These are phyloP conservation scores for Lepidurus arcticus DNA, from an alignment of 1,140 invertebrate genomes.

Conservation along the genomic window DNA sequence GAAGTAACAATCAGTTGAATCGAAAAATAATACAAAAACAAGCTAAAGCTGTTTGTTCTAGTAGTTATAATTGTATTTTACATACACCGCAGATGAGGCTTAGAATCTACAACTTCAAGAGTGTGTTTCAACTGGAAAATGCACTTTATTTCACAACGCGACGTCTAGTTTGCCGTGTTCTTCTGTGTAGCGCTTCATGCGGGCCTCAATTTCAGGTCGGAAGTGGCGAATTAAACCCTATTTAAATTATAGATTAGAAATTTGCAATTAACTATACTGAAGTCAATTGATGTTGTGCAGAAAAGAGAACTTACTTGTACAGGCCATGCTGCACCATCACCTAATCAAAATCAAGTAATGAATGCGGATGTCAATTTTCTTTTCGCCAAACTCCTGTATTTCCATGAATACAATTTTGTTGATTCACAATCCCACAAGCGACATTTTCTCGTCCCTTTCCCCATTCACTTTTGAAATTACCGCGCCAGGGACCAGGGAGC, in stretches of 20 bases:
- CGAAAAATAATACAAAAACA: neutral
- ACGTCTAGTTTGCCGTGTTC: constrained; percentile 33
- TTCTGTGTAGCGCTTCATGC: constrained; percentile 53
- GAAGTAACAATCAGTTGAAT: neutral
- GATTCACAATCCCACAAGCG: neutral
- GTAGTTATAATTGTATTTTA: constrained; percentile 13
- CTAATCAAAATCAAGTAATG: constrained; percentile 43
- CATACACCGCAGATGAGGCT: neutral
- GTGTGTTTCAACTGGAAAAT: neutral
- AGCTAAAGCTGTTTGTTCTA: neutral
- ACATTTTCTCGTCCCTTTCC: neutral
- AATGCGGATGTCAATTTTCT: neutral
- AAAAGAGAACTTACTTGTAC: constrained; percentile 65
- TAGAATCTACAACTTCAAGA: constrained; percentile 8
- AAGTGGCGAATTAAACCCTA: constrained; percentile 93
- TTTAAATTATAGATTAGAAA: constrained; percentile 38
- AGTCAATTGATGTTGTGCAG: neutral
- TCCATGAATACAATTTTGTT: neutral
- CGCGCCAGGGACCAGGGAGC: neutral
- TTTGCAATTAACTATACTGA: neutral
- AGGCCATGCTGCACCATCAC: constrained; percentile 98
- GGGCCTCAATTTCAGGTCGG: constrained; percentile 81
- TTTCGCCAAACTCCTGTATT: neutral
- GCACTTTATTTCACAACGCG: neutral
- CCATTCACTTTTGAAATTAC: neutral